Evolutionary conservation across 2,888 invertebrate species (phyloP), one percentile per base, ranked within the genome.

Genomic region (Ctena decussata): DNA sequence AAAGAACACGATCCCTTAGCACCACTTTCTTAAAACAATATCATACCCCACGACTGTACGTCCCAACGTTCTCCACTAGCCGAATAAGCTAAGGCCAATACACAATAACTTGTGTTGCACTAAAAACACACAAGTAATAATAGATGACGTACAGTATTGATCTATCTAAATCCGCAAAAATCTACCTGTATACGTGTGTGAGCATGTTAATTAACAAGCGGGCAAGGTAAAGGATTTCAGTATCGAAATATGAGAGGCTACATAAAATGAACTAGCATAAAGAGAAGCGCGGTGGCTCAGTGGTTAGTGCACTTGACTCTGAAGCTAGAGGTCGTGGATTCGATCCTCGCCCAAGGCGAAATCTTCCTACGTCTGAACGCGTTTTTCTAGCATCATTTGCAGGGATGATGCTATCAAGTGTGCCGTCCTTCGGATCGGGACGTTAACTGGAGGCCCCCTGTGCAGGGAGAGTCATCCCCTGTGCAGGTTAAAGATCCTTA

Each of bases 181-280:
- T 49, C 60, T 73, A 79, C 83, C 76, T 79, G 76, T 73, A 79
- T 84, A 57, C 83, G 30, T 79, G 83, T 72, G 71, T 30, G 32
- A 46, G 72, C 83, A 60, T 79, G 83, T 79, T 32, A 37, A 18
- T 46, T 46, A 72, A 77, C 53, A 41, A 71, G 76, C 83, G 83
- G 83, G 37, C 21, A 53, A 27, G 53, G 21, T 69, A 53, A 71
- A 44, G 24, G 53, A 76, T 60, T 76, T 80, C 76, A 75, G 80
- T 65, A 78, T 75, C 30, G 69, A 69, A 71, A 49, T n/a, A 32
- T 65, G 65, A 65, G 65, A 65, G 65, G 12, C 12, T 46, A n/a
- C n/a, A n/a, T n/a, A n/a, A n/a, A n/a, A n/a, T n/a, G n/a, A n/a
- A n/a, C n/a, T n/a, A n/a, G n/a, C n/a, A n/a, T n/a, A n/a, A n/a